A percentile compares a stretch with the other conserved stretches of the same genome.
phyloP scores from a whole-genome alignment of 37 sponge, comb jelly and placozoan genomes.

The Ephydatia muelleri region DNA sequence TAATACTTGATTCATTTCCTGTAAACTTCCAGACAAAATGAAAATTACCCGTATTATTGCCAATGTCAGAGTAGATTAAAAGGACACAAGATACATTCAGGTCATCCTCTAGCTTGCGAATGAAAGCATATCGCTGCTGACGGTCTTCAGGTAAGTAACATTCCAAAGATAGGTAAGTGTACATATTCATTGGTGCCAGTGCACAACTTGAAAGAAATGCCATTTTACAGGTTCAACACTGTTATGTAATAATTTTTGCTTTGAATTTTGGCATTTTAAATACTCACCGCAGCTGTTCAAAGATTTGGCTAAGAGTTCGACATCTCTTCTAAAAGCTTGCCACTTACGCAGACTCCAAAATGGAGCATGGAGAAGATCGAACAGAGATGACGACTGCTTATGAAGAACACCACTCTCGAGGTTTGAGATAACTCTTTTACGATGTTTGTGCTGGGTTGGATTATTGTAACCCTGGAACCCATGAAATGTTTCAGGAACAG shows the following conservation, averaged over 20 bases:
- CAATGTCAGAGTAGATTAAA: constrained; percentile 43
- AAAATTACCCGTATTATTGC: constrained; percentile 50
- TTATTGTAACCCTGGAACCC: too few species aligned
- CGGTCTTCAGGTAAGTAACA: not conserved
- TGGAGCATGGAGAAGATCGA: too few species aligned
- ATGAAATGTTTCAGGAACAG: too few species aligned
- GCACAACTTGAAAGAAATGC: not conserved
- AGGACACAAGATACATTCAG: too few species aligned
- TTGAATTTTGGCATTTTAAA: not conserved
- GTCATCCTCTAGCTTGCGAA: too few species aligned
- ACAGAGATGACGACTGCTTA: too few species aligned
- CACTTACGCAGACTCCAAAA: too few species aligned
- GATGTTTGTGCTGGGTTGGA: too few species aligned
- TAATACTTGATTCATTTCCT: not conserved
- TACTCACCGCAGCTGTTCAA: not conserved
- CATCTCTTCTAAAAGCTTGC: too few species aligned
- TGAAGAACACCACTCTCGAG: too few species aligned
- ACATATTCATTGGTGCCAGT: not conserved
- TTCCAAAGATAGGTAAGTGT: not conserved
- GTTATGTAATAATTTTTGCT: not conserved
- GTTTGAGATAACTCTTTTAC: too few species aligned
- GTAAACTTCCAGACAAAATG: constrained; percentile 52
- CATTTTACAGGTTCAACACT: not conserved
- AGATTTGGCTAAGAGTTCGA: not conserved
- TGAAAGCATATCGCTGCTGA: too few species aligned